Conservation (phyloP, 2,888 invertebrate species). For the Apoderus coryli region DNA sequence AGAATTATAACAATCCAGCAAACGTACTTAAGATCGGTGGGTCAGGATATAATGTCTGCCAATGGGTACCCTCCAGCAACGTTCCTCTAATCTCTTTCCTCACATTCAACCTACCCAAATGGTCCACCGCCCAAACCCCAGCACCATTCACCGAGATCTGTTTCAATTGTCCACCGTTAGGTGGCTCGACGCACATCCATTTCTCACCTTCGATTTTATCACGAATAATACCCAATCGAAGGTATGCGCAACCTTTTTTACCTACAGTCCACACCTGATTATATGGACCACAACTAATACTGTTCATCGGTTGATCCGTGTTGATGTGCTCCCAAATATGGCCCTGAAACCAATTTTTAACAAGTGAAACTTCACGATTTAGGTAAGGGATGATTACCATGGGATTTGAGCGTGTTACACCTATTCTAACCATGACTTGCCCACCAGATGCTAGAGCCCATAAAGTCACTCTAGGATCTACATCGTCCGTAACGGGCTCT, state of each 20-base stretch:
- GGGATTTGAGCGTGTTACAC: conserved; percentile 58
- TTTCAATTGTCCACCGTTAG: conserved; percentile 49
- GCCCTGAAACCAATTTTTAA: conserved; percentile 37
- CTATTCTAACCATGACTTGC: conserved; percentile 69
- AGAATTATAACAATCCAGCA: conserved; percentile 1
- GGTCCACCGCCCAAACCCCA: conserved; percentile 71
- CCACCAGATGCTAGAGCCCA: conserved; percentile 83
- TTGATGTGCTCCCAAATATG: conserved; percentile 65
- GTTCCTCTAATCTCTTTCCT: conserved; percentile 61
- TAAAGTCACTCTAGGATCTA: conserved; percentile 40
- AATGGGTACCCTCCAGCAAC: conserved; percentile 72
- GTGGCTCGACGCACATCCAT: conserved; percentile 70
- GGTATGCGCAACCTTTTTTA: conserved; percentile 72
- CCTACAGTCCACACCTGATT: conserved; percentile 74
- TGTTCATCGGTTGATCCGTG: conserved; percentile 64
- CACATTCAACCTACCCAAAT: conserved; percentile 56
- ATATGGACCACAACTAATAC: conserved; percentile 55
- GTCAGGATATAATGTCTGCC: conserved; percentile 54
- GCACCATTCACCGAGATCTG: conserved; percentile 57
- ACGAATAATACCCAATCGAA: conserved; percentile 57
- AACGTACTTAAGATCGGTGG: conserved; percentile 38
- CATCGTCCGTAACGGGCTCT: conserved; percentile 33
- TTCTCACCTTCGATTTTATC: conserved; percentile 48
- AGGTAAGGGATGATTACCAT: conserved; percentile 47
- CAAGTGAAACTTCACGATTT: no score